Evolutionary conservation across 2,888 invertebrate species (phyloP), one percentile per base, ranked within the genome.

Genomic region (Hirtodrosophila alboralis): DNA sequence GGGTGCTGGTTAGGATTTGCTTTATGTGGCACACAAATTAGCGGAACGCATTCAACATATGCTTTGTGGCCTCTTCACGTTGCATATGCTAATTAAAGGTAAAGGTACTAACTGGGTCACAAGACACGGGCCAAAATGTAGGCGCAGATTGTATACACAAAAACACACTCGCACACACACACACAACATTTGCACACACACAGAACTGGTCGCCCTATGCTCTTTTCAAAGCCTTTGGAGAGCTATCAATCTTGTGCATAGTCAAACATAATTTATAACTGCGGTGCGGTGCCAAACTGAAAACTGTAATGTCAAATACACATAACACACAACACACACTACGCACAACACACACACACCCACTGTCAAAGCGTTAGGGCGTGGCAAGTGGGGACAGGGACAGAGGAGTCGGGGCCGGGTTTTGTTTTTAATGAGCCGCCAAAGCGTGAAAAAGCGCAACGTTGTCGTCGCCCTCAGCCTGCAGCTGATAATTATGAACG

Each of bases 361-460:
- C 44, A 52, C 54, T 43, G 18, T 14, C 41, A 43, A 18, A 48
- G 54, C 37, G 43, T 51, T 69, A 56, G 51, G 83, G 76, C 62
- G 66, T 69, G 80, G 54, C 65, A 48, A 43, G 43, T 44, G 57
- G 9, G 43, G 31, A 51, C 40, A 18, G 30, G 13, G 44, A 36
- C 48, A 56, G 60, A 49, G 45, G n/a, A n/a, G n/a, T n/a, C n/a
- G n/a, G n/a, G n/a, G n/a, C n/a, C n/a, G n/a, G n/a, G n/a, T n/a
- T n/a, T 12, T 68, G 48, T 58, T 80, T 80, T 80, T 80, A 80
- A 80, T 80, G 79, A 80, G 79, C 79, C 79, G 79, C 85, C 79
- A 79, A 80, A 83, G 79, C 79, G 85, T 80, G 79, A 80, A 80
- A 78, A 85, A 83, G 79, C 83, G 83, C 85, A 78, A 68, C 83